Base-by-base conservation (phyloP, 2,888 invertebrate genomes). In the Melanotus villosus region DNA sequence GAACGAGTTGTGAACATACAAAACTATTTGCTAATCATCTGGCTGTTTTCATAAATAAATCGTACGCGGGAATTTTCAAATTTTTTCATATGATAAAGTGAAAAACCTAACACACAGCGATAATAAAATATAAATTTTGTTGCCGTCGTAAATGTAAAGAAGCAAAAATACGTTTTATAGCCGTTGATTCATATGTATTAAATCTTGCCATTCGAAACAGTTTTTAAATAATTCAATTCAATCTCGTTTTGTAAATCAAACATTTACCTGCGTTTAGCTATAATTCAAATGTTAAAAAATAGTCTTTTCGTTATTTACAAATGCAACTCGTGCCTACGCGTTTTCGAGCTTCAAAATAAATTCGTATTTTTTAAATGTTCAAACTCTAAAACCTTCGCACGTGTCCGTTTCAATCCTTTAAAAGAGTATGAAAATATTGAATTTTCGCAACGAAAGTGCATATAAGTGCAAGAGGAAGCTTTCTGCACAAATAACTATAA, bases 161-260 rank as follows among this genome's bases (percentile, higher is more conserved):
- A 3, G 18, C 18, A 18, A 52, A 52, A 52, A 52, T 52, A 52
- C 52, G 52, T 52, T 52, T 50, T 52, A 52, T 30, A 52, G 32
- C 52, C 7, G 32, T 52, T 52, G 52, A 52, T 32, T 52, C 52
- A 16, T 18, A 9, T 50, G 14, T 16, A 30, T 30, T 50, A 26
- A 23, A 50, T 52, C 52, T 52, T 52, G 52, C 32, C 52, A 30
- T 4, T 32, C 52, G 6, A n/a, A 10, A 7, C 26, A 10, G 52
- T 52, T 16, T 6, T 18, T 32, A 52, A 52, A 52, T 52, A 52
- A 52, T 52, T 32, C n/a, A 12, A 50, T 45, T 30, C 6, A 19
- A 52, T 52, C 32, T 30, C 12, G 9, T 10, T 18, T 32, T 52
- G 32, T 32, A 32, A 41, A 41, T 41, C 41, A 41, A 6, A 41